A percentile compares a stretch with the other conserved stretches of the same genome.
These are phyloP conservation scores for Molanna angustata DNA, from an alignment of 2,888 invertebrate species.

Conservation along the genomic window DNA sequence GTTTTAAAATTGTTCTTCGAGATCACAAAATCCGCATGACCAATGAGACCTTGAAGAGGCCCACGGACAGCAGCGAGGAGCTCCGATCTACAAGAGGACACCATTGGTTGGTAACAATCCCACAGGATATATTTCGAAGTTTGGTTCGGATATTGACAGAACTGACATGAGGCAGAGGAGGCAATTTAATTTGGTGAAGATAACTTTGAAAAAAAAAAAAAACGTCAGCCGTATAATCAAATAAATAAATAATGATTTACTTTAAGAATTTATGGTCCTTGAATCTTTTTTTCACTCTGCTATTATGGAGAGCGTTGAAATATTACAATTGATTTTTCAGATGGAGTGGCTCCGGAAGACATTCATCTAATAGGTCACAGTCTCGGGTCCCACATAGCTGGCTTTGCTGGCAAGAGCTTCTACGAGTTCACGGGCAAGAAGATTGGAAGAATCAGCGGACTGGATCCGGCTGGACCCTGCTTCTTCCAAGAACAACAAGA, in stretches of 20 bases:
- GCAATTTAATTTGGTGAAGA: neutral
- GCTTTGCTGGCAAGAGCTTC: constrained; percentile 22
- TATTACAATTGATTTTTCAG: neutral
- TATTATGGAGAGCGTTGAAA: no score
- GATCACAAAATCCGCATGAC: no score
- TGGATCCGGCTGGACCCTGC: constrained; percentile 32
- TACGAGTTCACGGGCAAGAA: constrained; percentile 25
- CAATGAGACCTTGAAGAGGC: no score
- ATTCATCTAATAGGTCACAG: constrained; percentile 28
- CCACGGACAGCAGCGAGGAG: no score
- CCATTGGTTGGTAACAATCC: no score
- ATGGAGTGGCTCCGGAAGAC: constrained; percentile 16
- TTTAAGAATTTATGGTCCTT: neutral
- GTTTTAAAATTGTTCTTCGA: no score
- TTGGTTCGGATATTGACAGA: no score
- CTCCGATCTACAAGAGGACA: no score
- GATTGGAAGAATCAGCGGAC: constrained; percentile 21
- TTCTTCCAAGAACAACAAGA: constrained; percentile 23
- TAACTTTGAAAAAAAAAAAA: neutral
- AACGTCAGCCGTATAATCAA: neutral
- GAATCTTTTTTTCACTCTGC: neutral
- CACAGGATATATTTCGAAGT: no score
- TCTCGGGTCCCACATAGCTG: constrained; percentile 25
- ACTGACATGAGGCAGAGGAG: neutral
- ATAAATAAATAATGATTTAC: neutral